Percentiles rank a stretch among this genome's conserved stretches.
phyloP scores from a whole-genome alignment of 2,797 vertebrate genomes.

The Anniella stebbinsi region DNA sequence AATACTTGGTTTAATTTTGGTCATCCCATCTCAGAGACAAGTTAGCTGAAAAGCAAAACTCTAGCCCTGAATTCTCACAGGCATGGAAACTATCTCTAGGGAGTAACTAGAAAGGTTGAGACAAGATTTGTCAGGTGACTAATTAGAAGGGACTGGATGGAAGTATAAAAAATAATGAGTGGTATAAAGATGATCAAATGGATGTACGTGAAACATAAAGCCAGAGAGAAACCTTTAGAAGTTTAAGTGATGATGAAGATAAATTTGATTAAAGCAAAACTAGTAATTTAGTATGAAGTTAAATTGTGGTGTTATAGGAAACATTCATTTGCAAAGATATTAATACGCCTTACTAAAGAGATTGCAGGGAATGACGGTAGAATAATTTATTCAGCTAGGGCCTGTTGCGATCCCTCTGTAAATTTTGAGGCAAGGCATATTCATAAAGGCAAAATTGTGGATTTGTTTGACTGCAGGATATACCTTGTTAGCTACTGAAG shows the following conservation, averaged over 20 bases:
- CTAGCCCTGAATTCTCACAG: background rate
- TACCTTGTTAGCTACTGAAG: background rate
- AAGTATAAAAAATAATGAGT: background rate
- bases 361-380: background rate
- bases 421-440: background rate
- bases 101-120: constrained; percentile 1
- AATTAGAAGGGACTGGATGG: background rate
- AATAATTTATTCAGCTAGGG: background rate
- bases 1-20: background rate
- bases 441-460: background rate
- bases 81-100: background rate
- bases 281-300: background rate
- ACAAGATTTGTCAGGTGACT: background rate
- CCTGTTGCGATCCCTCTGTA: background rate
- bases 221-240: background rate
- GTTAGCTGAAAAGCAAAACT: background rate
- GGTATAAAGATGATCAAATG: background rate
- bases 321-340: background rate
- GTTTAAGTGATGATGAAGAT: background rate
- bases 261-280: background rate
- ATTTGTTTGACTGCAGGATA: background rate
- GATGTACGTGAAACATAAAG: background rate
- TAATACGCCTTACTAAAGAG: background rate
- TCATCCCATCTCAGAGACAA: background rate
- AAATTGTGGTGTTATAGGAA: background rate